A percentile compares a stretch with the other conserved stretches of the same genome.
Conservation (phyloP, 1,140 invertebrate species). For the Eubasilissa regina region DNA sequence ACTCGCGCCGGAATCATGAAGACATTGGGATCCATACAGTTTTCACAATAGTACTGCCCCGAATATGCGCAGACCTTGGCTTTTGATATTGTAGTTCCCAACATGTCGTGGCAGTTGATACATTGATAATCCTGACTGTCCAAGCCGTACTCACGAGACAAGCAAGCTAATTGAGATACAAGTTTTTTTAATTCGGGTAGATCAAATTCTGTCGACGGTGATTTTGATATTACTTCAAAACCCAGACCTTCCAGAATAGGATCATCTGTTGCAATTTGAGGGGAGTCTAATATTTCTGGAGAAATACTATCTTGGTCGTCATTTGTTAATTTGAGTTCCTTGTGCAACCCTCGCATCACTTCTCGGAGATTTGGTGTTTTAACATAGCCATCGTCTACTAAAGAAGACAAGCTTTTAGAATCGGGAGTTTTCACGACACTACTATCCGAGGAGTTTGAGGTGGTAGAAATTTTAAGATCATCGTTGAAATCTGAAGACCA, state of each 20-base stretch:
- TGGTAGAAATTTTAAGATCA: slow-evolving; percentile 34
- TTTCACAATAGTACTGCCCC: slow-evolving; percentile 89
- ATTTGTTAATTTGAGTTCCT: slow-evolving; percentile 68
- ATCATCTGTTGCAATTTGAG: slow-evolving; percentile 64
- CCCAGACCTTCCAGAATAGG: slow-evolving; percentile 70
- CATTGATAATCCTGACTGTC: slow-evolving; percentile 92
- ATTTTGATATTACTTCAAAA: slow-evolving; percentile 73
- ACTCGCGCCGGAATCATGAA: slow-evolving; percentile 91
- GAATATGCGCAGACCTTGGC: slow-evolving; percentile 88
- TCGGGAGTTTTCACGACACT: slow-evolving; percentile 60
- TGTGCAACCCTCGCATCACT: slow-evolving; percentile 72
- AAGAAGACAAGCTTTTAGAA: slow-evolving; percentile 69
- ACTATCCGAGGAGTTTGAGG: slow-evolving; percentile 30
- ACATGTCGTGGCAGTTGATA: slow-evolving; percentile 81
- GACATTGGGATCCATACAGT: slow-evolving; percentile 87
- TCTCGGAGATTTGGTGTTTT: slow-evolving; percentile 77
- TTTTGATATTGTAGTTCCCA: slow-evolving; percentile 84
- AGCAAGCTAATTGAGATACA: slow-evolving; percentile 78
- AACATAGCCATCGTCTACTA: slow-evolving; percentile 68
- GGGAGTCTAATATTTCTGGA: slow-evolving; percentile 62
- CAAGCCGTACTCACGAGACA: slow-evolving; percentile 86
- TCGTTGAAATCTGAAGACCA: slow-evolving; percentile 55
- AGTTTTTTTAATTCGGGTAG: slow-evolving; percentile 74
- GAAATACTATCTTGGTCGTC: slow-evolving; percentile 62
- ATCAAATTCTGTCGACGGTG: slow-evolving; percentile 70